Conservation (phyloP, 2,113 vertebrate species). For the Hoplias malabaricus region DNA sequence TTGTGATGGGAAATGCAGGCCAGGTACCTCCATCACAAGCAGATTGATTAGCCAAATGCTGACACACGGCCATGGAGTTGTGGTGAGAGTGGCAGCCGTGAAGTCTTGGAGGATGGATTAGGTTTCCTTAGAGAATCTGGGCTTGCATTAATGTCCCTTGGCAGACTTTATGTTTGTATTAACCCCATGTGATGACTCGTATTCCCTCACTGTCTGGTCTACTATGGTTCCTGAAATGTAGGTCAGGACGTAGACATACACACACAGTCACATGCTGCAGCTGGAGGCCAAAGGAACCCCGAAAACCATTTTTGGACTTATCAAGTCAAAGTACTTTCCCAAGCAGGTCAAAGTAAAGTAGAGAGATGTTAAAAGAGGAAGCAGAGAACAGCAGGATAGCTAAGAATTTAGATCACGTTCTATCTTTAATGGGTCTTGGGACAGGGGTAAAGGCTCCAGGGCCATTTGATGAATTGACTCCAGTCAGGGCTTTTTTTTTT, state of each 20-base stretch:
- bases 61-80: not conserved
- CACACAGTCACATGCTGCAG: constrained; percentile 11
- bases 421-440: constrained; percentile 12
- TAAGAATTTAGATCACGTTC: constrained; percentile 37
- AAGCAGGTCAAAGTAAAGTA: constrained; percentile 32
- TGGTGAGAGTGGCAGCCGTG: not conserved
- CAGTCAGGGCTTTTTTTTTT: constrained; percentile 5
- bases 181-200: constrained; percentile 39
- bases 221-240: constrained; percentile 54
- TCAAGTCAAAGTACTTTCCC: constrained; percentile 28
- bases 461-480: constrained; percentile 32
- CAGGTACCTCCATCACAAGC: constrained; percentile 20
- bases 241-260: constrained; percentile 51
- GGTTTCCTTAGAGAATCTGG: constrained; percentile 22
- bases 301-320: constrained; percentile 15
- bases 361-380: constrained; percentile 4
- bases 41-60: constrained; percentile 26
- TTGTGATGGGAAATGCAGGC: not conserved
- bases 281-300: not conserved
- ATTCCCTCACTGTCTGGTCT: constrained; percentile 34
- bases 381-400: constrained; percentile 3
- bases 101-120: constrained; percentile 15
- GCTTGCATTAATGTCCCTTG: constrained; percentile 30
- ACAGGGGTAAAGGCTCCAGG: not conserved
- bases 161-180: constrained; percentile 54